A percentile compares a stretch with the other conserved stretches of the same genome.
These are phyloP conservation scores for Erannis defoliaria DNA, from an alignment of 2,888 invertebrate species.

Conservation along the genomic window DNA sequence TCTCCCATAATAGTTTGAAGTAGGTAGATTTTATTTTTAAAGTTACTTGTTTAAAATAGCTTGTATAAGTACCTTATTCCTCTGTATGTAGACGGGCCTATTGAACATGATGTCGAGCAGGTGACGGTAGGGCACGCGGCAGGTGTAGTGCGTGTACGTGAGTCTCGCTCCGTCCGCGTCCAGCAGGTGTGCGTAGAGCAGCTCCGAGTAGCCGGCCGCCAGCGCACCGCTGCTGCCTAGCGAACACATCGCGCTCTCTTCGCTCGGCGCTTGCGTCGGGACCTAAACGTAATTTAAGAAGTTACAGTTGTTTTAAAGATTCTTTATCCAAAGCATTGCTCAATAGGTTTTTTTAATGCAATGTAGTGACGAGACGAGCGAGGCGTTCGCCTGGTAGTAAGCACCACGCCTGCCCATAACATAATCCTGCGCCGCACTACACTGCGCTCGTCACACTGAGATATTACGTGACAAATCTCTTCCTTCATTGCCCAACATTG, in stretches of 20 bases:
- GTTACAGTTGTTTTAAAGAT: neutral
- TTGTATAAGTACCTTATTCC: constrained; percentile 85
- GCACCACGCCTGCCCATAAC: no score
- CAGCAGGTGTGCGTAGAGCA: constrained; percentile 92
- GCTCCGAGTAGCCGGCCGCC: constrained; percentile 88
- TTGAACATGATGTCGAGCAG: constrained; percentile 93
- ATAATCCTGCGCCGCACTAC: no score
- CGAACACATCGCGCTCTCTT: constrained; percentile 67
- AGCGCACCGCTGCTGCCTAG: constrained; percentile 45
- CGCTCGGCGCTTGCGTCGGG: constrained; percentile 90
- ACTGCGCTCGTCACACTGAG: no score
- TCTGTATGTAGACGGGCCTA: constrained; percentile 92
- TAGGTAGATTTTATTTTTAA: no score
- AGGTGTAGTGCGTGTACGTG: constrained; percentile 93
- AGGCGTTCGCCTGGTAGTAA: no score
- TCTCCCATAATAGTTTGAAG: no score
- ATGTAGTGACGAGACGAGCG: no score
- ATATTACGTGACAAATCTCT: no score
- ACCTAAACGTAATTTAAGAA: constrained; percentile 76
- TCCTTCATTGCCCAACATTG: no score
- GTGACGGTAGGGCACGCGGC: constrained; percentile 90
- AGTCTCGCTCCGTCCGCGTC: constrained; percentile 93
- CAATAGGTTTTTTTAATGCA: no score
- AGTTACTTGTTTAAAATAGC: no score
- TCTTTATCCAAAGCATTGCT: no score